These are phyloP conservation scores for Vulpes ferrilata DNA, from an alignment of 2,113 vertebrate genomes.

Conservation along the genomic window DNA sequence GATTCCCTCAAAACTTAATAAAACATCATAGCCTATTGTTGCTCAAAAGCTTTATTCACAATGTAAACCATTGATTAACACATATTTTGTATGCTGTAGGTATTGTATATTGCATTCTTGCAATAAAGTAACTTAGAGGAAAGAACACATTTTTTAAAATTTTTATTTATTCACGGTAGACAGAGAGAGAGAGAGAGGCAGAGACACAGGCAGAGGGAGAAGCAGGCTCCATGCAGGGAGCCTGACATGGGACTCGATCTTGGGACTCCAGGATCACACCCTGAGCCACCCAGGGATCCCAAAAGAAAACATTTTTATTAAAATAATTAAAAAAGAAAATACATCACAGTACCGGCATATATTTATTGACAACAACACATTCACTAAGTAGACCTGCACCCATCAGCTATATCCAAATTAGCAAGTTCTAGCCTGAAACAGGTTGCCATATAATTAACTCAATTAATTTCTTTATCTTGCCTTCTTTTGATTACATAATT, in stretches of 20 bases:
- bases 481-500: background rate
- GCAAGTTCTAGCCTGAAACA: background rate
- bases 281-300: no score
- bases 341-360: background rate
- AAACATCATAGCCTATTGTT: background rate
- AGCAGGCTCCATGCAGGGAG: no score
- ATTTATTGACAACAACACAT: background rate
- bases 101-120: background rate
- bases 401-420: background rate
- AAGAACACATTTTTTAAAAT: background rate
- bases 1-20: background rate
- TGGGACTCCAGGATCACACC: no score
- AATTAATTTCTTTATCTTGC: background rate
- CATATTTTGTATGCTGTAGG: background rate
- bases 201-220: no score
- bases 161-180: no score
- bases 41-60: background rate
- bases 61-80: background rate
- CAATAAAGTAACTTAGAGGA: background rate
- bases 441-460: background rate
- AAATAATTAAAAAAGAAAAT: background rate
- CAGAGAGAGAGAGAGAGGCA: no score
- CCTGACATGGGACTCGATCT: no score
- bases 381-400: background rate
- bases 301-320: background rate